These are phyloP conservation scores for Graphium colonna DNA, from an alignment of 2,888 invertebrate genomes.

Conservation along the genomic window DNA sequence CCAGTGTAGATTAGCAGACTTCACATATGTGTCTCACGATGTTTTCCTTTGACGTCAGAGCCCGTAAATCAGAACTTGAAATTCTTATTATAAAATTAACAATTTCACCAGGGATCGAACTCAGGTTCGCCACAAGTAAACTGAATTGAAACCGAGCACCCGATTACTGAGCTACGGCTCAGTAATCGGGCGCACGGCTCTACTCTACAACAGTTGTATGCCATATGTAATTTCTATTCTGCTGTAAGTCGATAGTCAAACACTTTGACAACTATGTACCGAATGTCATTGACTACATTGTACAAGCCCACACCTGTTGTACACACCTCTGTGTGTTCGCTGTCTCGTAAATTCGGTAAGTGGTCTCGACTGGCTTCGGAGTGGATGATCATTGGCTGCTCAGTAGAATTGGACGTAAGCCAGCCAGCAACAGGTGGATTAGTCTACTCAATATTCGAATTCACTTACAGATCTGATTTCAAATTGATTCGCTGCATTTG, in stretches of 20 bases:
- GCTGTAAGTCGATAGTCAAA: not conserved
- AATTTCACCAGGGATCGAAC: too few species aligned
- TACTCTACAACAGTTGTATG: too few species aligned
- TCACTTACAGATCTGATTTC: not conserved
- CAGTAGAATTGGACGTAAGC: conserved; percentile 38
- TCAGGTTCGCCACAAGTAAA: too few species aligned
- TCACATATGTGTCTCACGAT: too few species aligned
- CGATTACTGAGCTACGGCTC: too few species aligned
- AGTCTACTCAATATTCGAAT: not conserved
- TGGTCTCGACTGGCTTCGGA: not conserved
- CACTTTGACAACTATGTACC: not conserved
- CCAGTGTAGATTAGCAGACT: too few species aligned
- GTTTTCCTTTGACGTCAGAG: too few species aligned
- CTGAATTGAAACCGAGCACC: too few species aligned
- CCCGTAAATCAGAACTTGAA: too few species aligned
- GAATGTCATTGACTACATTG: not conserved
- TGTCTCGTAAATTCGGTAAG: conserved; percentile 15
- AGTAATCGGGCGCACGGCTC: too few species aligned
- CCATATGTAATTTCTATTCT: not conserved
- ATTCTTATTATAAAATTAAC: too few species aligned
- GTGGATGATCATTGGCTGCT: conserved; percentile 21
- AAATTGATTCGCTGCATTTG: not conserved
- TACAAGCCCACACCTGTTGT: conserved; percentile 11
- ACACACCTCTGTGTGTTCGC: conserved; percentile 14
- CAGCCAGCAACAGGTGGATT: conserved; percentile 48